phyloP scores from a whole-genome alignment of 1,140 invertebrate genomes.

The Conus betulinus region DNA sequence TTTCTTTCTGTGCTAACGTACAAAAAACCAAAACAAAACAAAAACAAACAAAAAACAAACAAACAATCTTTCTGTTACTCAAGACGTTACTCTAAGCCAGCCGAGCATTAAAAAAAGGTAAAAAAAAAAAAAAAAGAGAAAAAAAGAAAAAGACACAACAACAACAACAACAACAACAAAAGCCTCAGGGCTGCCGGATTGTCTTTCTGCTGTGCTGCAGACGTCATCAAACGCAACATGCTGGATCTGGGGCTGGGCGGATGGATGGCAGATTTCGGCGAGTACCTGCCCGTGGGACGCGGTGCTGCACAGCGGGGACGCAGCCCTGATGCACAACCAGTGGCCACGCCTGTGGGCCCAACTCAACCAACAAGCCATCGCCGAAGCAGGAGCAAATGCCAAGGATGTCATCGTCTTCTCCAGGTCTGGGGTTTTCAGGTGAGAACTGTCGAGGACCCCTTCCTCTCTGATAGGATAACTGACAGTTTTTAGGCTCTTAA shows the following conservation, averaged over 20 bases:
- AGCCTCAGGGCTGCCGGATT: too few species aligned
- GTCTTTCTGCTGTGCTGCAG: conserved; percentile 32
- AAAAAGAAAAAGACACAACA: too few species aligned
- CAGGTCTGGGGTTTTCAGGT: conserved; percentile 72
- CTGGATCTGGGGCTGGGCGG: conserved; percentile 72
- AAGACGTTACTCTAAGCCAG: too few species aligned
- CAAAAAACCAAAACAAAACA: too few species aligned
- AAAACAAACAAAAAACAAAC: too few species aligned
- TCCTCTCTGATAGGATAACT: too few species aligned
- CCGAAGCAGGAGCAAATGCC: conserved; percentile 60
- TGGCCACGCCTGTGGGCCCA: conserved; percentile 67
- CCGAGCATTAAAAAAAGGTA: too few species aligned
- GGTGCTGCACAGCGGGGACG: conserved; percentile 45
- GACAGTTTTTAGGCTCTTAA: too few species aligned
- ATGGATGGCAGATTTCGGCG: conserved; percentile 77
- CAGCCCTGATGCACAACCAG: conserved; percentile 61
- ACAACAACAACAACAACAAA: too few species aligned
- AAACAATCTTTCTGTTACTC: too few species aligned
- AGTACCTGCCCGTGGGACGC: conserved; percentile 72
- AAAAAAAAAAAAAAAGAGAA: too few species aligned
- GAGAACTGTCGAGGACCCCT: not conserved
- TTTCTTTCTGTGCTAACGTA: too few species aligned
- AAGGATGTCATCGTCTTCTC: conserved; percentile 73
- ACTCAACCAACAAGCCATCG: conserved; percentile 67
- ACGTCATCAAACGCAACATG: conserved; percentile 71